Evolutionary conservation across 2,797 vertebrate genomes (phyloP), one percentile per base, ranked within the genome.

Genomic region (Catamblyrhynchus diadema): DNA sequence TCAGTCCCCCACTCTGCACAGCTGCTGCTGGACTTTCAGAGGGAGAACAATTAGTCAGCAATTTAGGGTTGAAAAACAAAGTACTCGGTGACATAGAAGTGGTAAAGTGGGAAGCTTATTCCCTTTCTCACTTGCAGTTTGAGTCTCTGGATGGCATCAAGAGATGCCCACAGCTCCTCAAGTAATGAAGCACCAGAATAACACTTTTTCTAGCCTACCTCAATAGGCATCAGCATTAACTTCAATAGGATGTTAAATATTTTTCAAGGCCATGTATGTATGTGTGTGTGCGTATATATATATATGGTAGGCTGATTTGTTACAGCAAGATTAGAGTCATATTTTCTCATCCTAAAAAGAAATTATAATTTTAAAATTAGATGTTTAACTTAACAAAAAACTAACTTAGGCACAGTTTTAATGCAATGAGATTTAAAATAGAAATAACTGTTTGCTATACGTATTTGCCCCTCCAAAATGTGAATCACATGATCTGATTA

Each of bases 261-360:
- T 91, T 60, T 74, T 18, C 47, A 59, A 35, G 22, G 10, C 35
- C 41, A 71, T 35, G 5, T 39, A 30, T 59, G 12, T 37, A 6
- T 20, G 1, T 35, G 2, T 57, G 7, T 56, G 3, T 57, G 4
- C 27, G 0, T n/a, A 6, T 23, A 17, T 25, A 6, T 16, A 6
- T 9, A 35, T 32, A 71, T 6, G 13, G 10, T 65, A 59, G 28
- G 35, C 15, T 56, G n/a, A 70, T 66, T 82, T 70, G 11, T 24
- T 80, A 21, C 1, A 39, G 14, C 44, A 79, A 86, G 22, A 79
- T 35, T 25, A 57, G 4, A 59, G 24, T 17, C 11, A 16, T 1
- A 2, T 73, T 80, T 82, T 73, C 62, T 51, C 44, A 79, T 19
- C 6, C 74, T 66, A 77, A 37, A 25, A 80, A 78, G 24, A 70